Base-by-base conservation (phyloP, 2,797 vertebrate species). In the Dromococcyx pavoninus region DNA sequence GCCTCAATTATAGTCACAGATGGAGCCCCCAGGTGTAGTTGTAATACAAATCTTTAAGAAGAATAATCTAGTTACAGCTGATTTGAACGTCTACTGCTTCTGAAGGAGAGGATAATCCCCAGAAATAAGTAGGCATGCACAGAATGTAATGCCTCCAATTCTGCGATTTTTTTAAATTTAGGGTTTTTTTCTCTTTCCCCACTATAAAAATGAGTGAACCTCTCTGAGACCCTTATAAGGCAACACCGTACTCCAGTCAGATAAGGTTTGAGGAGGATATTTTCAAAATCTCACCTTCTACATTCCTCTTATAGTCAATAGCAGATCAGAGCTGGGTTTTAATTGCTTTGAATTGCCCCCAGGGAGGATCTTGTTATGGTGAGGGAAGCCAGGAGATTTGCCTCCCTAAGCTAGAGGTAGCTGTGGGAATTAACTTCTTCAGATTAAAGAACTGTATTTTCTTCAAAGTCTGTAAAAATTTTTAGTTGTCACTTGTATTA, bases 51-150 rank as follows among this genome's bases (percentile, higher is more conserved):
- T 82, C 44, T 78, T 91, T 41, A 71, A 65, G 75, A 70, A 82
- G 33, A 79, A 39, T 80, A 51, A 88, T 79, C 75, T 93, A 53
- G 32, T 91, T 94, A 61, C 35, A 83, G 65, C 18, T 90, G 61
- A 70, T 83, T 56, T 88, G 35, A 56, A 71, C 77, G 37, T 58
- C 43, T 89, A 2, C 61, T 73, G 2, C 61, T 88, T 73, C 46
- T 88, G 50, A 62, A 91, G 48, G 17, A 84, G 43, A 85, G 25
- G 50, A 74, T 90, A 91, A 93, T 76, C 43, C 48, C 37, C 60
- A 75, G 33, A 82, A 89, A 78, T 27, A 82, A 72, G 23, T 13
- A 70, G 35, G 54, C n/a, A 57, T 79, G 72, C 30, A 35, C 13
- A 76, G 58, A n/a, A 72, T 51, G 28, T 48, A 82, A 76, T 50